Evolutionary conservation across 2,888 invertebrate species (phyloP), one percentile per base, ranked within the genome.

Genomic region (Celastrina argiolus): DNA sequence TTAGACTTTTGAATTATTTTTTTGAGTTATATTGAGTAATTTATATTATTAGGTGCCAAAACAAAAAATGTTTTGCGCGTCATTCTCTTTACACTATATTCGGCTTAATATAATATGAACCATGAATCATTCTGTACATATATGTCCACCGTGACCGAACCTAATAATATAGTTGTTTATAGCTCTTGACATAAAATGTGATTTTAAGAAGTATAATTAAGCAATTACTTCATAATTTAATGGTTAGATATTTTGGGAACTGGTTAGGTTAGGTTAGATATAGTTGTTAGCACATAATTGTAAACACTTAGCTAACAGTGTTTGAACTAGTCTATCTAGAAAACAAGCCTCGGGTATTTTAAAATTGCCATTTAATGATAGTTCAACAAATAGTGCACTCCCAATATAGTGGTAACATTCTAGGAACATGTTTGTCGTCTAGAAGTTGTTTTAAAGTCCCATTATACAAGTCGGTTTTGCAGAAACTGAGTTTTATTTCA

Each of bases 361-460:
- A 69, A 66, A 71, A 71, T 71, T 68, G 68, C 66, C 67, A 59
- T 63, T 72, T 71, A 72, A 71, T 72, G 71, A 71, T 69, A 69
- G 69, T 70, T 63, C 68, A 64, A 73, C 72, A 71, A 74, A 72
- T 71, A 70, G 70, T 71, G 63, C 65, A 41, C 31, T 56, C 70
- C 75, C 71, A 75, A 72, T 75, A 74, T 77, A 76, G 75, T 69
- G 73, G 70, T 74, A 75, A 77, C 74, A 83, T 80, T 71, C 76
- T 80, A 80, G 51, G 22, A 82, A 66, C 41, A 65, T 41, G 65
- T 58, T 58, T 58, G 58, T 58, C 8, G 65, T 41, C 28, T 58
- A 28, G 65, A 58, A 58, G 58, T 58, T 28, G 65, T 58, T 65
- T 58, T 51, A 51, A 51, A 51, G 22, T 22, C 22, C 26, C 22